Evolutionary conservation across 2,113 vertebrate genomes (phyloP), one percentile per base, ranked within the genome.

Genomic region (Blennius ocellaris): DNA sequence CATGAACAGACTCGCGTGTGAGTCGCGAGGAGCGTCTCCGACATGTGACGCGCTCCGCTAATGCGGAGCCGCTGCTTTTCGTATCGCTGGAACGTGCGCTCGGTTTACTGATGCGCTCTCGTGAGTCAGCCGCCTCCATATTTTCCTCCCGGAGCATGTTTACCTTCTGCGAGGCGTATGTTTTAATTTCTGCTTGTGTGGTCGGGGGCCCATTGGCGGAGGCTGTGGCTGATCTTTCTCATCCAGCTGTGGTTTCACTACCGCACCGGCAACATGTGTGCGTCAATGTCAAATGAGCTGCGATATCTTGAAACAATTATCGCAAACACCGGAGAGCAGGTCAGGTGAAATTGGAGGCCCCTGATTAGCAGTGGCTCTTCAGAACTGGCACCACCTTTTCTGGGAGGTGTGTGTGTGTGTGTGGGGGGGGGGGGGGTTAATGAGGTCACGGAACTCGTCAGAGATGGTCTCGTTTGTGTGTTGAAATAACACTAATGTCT

Each of bases 271-370:
- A 49, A 52, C 47, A 52, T 39, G 71, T 39, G 8, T 69, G n/a
- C 37, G 10, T 74, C 59, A 21, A 70, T 56, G 73, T 80, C 69
- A 72, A 53, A 74, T 80, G 44, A 73, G 41, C 53, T 11, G 11
- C 6, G 68, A 68, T 43, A n/a, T 53, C 53, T 60, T 6, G 0
- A 7, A 16, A 1, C 51, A 69, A 84, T 82, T 58, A 76, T 11
- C 15, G 53, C 45, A 74, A 77, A 79, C 60, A 79, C 53, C 56
- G 30, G 15, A 50, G 45, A 66, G 45, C 53, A 40, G 16, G 7
- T 7, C 50, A 8, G 80, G 64, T 56, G 43, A 81, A 76, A 16
- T 37, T 8, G 17, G 9, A 10, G 55, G 16, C 8, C 39, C 49
- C 17, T 6, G 36, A 8, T 56, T 14, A 67, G 50, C 41, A 7